Evolutionary conservation across 2,888 invertebrate genomes (phyloP).

Genomic region (Tachina lurida): DNA sequence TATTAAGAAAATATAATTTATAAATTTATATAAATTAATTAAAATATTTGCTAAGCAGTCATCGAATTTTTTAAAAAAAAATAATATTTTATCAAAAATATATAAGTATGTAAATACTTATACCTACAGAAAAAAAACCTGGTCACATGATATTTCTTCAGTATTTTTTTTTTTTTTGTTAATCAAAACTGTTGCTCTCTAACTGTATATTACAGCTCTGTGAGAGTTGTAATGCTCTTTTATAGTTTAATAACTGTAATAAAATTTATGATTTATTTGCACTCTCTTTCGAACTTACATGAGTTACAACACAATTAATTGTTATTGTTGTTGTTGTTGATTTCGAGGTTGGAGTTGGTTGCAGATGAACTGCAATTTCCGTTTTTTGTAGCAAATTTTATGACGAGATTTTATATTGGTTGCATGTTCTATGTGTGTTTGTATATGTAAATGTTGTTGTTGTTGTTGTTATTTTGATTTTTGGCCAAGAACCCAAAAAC

Average conservation of each 20-base stretch:
- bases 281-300: conserved; percentile 57
- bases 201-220: conserved; percentile 17
- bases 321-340: conserved; percentile 28
- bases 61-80: no score
- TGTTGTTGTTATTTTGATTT: conserved; percentile 30
- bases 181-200: conserved; percentile 67
- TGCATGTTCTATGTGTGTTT: neutral
- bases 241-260: neutral
- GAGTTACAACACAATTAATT: conserved; percentile 24
- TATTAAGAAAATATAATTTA: neutral
- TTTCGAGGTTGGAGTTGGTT: conserved; percentile 26
- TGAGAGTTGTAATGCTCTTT: conserved; percentile 2
- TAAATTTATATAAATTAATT: neutral
- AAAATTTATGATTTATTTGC: conserved; percentile 43
- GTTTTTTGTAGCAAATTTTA: conserved; percentile 52
- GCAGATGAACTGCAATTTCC: conserved; percentile 61
- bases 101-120: neutral
- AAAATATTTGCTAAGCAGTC: neutral
- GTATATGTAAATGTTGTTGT: neutral
- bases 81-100: neutral
- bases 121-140: neutral
- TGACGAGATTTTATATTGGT: conserved; percentile 11
- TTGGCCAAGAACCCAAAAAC: conserved; percentile 42
- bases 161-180: conserved; percentile 15
- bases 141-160: conserved; percentile 64